phyloP scores from a whole-genome alignment of 2,113 vertebrate species.

The Bos javanicus region DNA sequence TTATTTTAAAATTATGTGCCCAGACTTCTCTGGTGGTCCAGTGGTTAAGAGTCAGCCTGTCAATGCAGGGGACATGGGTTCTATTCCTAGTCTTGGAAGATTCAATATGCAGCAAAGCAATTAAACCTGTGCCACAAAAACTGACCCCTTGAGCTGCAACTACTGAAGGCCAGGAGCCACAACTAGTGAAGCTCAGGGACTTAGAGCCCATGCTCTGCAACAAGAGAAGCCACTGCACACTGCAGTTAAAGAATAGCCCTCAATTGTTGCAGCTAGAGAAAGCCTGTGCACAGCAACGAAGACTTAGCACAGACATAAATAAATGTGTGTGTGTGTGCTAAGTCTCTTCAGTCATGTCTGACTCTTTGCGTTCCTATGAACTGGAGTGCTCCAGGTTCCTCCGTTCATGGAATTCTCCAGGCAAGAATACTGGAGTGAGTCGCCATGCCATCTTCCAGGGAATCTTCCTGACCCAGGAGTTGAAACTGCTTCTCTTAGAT shows the following conservation, averaged over 20 bases:
- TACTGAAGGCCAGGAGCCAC: background rate
- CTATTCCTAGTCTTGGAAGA: background rate
- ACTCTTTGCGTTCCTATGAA: background rate
- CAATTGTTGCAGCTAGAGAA: background rate
- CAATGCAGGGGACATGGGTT: too few relatives aligned
- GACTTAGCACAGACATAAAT: background rate
- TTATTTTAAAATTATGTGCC: background rate
- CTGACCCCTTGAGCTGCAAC: background rate
- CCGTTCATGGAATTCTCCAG: background rate
- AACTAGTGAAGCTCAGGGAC: background rate
- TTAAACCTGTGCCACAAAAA: background rate
- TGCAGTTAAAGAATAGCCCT: background rate
- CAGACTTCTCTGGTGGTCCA: background rate
- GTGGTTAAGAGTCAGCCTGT: background rate
- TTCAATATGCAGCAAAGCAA: background rate
- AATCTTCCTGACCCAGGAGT: background rate
- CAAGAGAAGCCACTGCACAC: background rate
- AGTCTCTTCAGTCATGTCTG: background rate
- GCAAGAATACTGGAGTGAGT: background rate
- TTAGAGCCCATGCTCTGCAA: background rate
- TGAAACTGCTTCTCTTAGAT: background rate
- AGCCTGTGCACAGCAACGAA: background rate
- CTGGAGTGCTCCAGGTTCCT: background rate
- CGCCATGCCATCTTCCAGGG: background rate
- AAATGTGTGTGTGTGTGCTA: background rate